Evolutionary conservation across 2,888 invertebrate species (phyloP), one percentile per base, ranked within the genome.

Genomic region (Cephonodes hylas): DNA sequence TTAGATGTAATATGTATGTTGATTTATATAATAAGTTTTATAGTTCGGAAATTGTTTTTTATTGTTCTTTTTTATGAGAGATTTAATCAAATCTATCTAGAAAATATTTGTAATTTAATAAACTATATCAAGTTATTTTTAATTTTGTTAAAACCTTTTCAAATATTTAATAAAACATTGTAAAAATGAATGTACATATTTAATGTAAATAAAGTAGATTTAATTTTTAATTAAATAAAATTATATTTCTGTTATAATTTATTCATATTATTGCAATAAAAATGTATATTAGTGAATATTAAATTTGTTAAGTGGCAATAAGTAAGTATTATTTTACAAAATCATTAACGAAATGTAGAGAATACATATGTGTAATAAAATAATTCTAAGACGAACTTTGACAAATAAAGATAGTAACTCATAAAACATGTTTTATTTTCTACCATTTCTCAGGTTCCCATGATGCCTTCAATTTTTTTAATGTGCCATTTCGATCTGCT

Each of bases 331-430:
- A 34, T 58, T 59, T 48, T 64, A 38, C 38, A 46, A 61, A 31
- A 46, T 46, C 38, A 18, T 45, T 23, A n/a, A 27, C 23, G 56
- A 57, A 23, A 62, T 44, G 48, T 46, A 63, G 38, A 61, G 59
- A 18, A 61, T 66, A n/a, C n/a, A n/a, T n/a, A 13, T 65, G 59
- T 8, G 38, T 60, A 48, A 53, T 42, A 42, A 48, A 48, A 22
- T 38, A 25, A 53, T 42, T 59, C 64, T 71, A 89, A 86, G 88
- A 77, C 71, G 79, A 87, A 88, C 76, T 89, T 90, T 88, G 91
- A 91, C 91, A 91, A 91, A 91, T 91, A 91, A 91, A 91, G 78
- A 88, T 90, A 89, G 88, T 80, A 84, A 86, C 75, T 73, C 45
- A 20, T 23, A 42, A 22, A 44, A 44, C 5, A 25, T 6, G 5